A percentile compares a stretch with the other conserved stretches of the same genome.
These are phyloP conservation scores for Drosophila stalkeri DNA, from an alignment of 2,888 invertebrate species.

Conservation along the genomic window DNA sequence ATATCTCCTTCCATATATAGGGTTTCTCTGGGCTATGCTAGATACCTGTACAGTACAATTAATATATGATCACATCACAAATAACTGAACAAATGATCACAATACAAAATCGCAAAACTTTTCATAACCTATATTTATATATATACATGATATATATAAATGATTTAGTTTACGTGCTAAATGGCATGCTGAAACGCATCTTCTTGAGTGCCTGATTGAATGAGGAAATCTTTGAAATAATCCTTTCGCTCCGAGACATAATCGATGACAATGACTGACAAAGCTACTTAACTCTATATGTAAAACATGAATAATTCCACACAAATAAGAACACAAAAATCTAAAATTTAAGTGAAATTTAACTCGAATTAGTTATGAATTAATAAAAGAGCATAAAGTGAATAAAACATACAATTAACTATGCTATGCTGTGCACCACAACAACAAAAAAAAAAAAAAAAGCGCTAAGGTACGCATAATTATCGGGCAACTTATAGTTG, in stretches of 20 bases:
- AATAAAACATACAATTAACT: conserved; percentile 1
- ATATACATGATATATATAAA: background rate
- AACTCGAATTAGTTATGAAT: conserved; percentile 14
- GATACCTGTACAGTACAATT: conserved; percentile 25
- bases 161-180: conserved; percentile 40
- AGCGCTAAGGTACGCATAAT: conserved; percentile 57
- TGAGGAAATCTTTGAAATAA: conserved; percentile 5
- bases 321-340: background rate
- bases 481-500: conserved; percentile 58
- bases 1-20: background rate
- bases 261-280: background rate
- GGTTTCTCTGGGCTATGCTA: conserved; percentile 21
- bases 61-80: conserved; percentile 45
- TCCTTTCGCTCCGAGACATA: background rate
- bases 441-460: conserved; percentile 29
- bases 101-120: conserved; percentile 40
- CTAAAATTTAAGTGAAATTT: background rate
- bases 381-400: background rate
- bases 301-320: background rate
- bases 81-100: conserved; percentile 56
- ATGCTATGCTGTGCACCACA: conserved; percentile 56
- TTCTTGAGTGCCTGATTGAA: conserved; percentile 33
- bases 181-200: conserved; percentile 66
- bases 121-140: conserved; percentile 15
- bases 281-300: background rate